These are phyloP conservation scores for Lasius platythorax DNA, from an alignment of 2,888 invertebrate genomes.

Conservation along the genomic window DNA sequence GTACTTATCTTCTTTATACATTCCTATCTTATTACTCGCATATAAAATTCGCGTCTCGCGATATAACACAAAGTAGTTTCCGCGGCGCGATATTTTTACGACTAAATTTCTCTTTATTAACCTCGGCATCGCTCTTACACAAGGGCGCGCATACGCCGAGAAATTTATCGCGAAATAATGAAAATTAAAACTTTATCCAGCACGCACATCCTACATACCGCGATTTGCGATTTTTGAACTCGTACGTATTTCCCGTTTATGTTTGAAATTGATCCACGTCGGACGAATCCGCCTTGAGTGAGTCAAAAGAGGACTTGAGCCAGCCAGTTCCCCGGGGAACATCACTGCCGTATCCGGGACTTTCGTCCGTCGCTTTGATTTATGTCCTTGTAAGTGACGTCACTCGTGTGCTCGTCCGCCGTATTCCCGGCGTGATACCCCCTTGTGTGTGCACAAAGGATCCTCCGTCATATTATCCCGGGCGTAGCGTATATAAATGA, in stretches of 20 bases:
- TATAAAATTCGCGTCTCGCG: background rate
- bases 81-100: background rate
- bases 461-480: slow-evolving; percentile 85
- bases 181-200: slow-evolving; percentile 9
- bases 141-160: background rate
- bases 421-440: slow-evolving; percentile 62
- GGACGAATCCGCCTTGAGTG: slow-evolving; percentile 59
- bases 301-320: slow-evolving; percentile 66
- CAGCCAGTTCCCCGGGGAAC: slow-evolving; percentile 77
- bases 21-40: background rate
- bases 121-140: background rate
- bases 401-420: slow-evolving; percentile 83
- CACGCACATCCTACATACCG: background rate
- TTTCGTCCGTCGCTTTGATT: slow-evolving; percentile 85
- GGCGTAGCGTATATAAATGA: slow-evolving; percentile 85
- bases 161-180: slow-evolving; percentile 19
- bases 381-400: slow-evolving; percentile 86
- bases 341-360: slow-evolving; percentile 78
- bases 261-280: slow-evolving; percentile 52
- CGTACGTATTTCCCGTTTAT: slow-evolving; percentile 2
- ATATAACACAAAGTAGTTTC: background rate
- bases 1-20: background rate
- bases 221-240: slow-evolving; percentile 7
- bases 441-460: slow-evolving; percentile 84
- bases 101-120: background rate